phyloP scores from a whole-genome alignment of 2,888 invertebrate genomes.

The Mechanitis messenoides region DNA sequence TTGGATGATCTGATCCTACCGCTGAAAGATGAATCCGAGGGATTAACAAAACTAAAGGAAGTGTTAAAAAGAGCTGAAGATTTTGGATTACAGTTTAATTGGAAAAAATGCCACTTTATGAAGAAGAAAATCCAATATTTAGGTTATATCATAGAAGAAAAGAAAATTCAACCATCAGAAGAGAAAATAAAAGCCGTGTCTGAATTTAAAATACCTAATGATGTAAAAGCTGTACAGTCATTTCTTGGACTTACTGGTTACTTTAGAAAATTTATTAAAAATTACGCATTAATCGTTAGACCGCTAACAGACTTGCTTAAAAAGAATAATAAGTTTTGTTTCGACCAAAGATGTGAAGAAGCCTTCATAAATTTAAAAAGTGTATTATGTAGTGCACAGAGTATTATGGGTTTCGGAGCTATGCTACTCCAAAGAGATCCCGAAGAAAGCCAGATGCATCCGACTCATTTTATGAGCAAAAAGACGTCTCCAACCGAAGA shows the following conservation, averaged over 20 bases:
- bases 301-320: constrained; percentile 28
- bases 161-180: constrained; percentile 20
- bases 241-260: constrained; percentile 31
- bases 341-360: constrained; percentile 15
- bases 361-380: constrained; percentile 19
- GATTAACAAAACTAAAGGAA: constrained; percentile 22
- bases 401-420: constrained; percentile 26
- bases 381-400: constrained; percentile 16
- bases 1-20: no score
- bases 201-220: constrained; percentile 27
- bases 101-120: no score
- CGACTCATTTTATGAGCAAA: constrained; percentile 29
- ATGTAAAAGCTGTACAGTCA: constrained; percentile 27
- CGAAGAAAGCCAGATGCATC: constrained; percentile 23
- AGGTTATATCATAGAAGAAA: constrained; percentile 14
- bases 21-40: no score
- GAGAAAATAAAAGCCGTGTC: constrained; percentile 28
- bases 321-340: constrained; percentile 14
- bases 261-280: constrained; percentile 33
- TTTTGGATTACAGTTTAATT: constrained; percentile 17
- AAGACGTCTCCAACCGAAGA: constrained; percentile 25
- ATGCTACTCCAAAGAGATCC: constrained; percentile 28
- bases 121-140: no score
- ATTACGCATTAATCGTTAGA: constrained; percentile 32
- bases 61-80: constrained; percentile 23